These are phyloP conservation scores for Teleogryllus occipitalis DNA, from an alignment of 1,140 invertebrate genomes.

Conservation along the genomic window DNA sequence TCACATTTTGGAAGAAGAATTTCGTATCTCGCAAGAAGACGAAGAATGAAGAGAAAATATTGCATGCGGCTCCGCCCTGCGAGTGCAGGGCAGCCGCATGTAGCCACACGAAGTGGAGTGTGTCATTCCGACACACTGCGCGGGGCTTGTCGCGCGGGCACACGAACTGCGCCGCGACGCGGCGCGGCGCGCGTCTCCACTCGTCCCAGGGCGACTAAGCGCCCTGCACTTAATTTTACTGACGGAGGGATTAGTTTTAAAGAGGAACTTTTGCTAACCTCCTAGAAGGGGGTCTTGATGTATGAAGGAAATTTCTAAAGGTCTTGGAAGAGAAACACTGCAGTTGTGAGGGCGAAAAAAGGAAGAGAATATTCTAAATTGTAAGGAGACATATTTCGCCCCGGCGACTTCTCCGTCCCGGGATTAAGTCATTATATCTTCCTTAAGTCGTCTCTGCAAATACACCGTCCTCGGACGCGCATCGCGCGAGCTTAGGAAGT, in stretches of 20 bases:
- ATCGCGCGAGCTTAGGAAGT: background rate
- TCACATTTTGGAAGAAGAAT: too few relatives aligned
- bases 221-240: background rate
- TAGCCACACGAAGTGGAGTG: too few relatives aligned
- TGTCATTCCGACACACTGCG: too few relatives aligned
- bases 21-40: too few relatives aligned
- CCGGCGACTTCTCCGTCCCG: too few relatives aligned
- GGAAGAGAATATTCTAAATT: background rate
- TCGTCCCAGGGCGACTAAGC: background rate
- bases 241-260: background rate
- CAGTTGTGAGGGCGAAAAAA: background rate
- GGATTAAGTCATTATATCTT: constrained; percentile 1
- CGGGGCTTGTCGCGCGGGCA: too few relatives aligned
- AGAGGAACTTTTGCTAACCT: constrained; percentile 1
- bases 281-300: background rate
- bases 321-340: background rate
- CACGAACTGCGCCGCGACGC: too few relatives aligned
- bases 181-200: background rate
- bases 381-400: background rate
- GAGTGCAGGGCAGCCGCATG: too few relatives aligned
- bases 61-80: too few relatives aligned
- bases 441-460: constrained; percentile 3
- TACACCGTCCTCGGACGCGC: background rate
- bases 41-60: too few relatives aligned
- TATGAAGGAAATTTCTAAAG: background rate